These are phyloP conservation scores for Myodes glareolus DNA, from an alignment of 2,113 vertebrate species.

Conservation along the genomic window DNA sequence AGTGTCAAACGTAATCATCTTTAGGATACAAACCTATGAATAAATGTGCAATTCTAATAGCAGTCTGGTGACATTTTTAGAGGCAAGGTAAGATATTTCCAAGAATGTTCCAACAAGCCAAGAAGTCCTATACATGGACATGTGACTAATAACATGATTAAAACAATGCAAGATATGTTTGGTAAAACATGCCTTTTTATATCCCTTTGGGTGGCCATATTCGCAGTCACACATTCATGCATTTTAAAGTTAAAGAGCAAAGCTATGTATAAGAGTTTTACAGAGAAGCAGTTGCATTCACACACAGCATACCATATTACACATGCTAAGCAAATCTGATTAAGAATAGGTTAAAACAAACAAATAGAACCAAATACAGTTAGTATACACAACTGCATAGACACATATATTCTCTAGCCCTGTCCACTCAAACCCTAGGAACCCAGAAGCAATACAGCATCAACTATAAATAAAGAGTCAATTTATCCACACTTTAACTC, in stretches of 20 bases:
- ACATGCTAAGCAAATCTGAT: conserved; percentile 27
- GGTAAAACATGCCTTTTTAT: conserved; percentile 18
- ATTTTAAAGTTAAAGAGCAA: conserved; percentile 12
- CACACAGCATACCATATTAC: background rate
- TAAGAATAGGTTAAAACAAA: conserved; percentile 41
- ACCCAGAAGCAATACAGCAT: background rate
- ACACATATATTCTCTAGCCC: background rate
- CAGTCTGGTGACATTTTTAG: conserved; percentile 25
- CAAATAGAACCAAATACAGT: background rate
- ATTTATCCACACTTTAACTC: conserved; percentile 17
- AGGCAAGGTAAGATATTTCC: background rate
- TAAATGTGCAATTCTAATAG: background rate
- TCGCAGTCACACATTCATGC: background rate
- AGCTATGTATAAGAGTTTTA: background rate
- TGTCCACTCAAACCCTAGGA: background rate
- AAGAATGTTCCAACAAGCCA: background rate
- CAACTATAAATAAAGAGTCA: background rate
- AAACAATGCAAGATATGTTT: conserved; percentile 6
- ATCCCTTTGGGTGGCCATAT: background rate
- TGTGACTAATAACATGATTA: background rate
- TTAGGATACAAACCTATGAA: conserved; percentile 3
- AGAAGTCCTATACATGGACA: background rate
- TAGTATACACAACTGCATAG: background rate
- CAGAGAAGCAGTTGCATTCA: background rate
- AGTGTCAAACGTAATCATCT: background rate